Evolutionary conservation across 1,140 invertebrate genomes (phyloP).

Genomic region (Lanistes nyassanus): DNA sequence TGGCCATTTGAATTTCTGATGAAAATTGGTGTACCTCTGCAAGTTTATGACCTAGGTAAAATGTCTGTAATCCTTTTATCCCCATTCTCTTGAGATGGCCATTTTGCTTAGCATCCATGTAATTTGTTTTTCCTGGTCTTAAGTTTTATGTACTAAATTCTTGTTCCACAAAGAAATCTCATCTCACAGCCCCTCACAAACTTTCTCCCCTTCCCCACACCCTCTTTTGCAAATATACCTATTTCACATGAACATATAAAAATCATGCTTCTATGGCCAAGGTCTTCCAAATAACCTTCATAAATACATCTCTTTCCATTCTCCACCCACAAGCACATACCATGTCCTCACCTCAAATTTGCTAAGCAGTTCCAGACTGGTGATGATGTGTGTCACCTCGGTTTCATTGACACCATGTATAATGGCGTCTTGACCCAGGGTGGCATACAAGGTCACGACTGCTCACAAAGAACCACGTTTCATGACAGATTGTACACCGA

Average conservation of each 20-base stretch:
- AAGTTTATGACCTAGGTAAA: too few relatives aligned
- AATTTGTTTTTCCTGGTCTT: too few relatives aligned
- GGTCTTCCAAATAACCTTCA: too few relatives aligned
- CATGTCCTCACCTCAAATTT: slow-evolving; percentile 78
- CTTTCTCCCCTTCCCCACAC: neutral
- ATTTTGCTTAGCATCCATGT: neutral
- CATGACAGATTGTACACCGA: neutral
- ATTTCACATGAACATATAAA: too few relatives aligned
- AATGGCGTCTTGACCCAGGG: slow-evolving; percentile 94
- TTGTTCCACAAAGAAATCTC: too few relatives aligned
- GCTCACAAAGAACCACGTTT: slow-evolving; percentile 59
- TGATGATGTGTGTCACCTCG: slow-evolving; percentile 89
- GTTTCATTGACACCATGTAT: slow-evolving; percentile 96
- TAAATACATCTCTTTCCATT: too few relatives aligned
- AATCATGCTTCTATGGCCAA: too few relatives aligned
- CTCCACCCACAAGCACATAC: neutral
- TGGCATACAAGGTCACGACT: slow-evolving; percentile 97
- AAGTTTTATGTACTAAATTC: too few relatives aligned
- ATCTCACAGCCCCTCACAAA: neutral
- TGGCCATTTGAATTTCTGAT: too few relatives aligned
- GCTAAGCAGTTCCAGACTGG: slow-evolving; percentile 86
- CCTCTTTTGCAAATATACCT: neutral
- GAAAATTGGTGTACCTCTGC: too few relatives aligned
- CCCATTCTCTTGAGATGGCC: neutral
- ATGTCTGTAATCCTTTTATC: neutral